These are phyloP conservation scores for Rhabdomys pumilio DNA, from an alignment of 2,797 vertebrate species.

Conservation along the genomic window DNA sequence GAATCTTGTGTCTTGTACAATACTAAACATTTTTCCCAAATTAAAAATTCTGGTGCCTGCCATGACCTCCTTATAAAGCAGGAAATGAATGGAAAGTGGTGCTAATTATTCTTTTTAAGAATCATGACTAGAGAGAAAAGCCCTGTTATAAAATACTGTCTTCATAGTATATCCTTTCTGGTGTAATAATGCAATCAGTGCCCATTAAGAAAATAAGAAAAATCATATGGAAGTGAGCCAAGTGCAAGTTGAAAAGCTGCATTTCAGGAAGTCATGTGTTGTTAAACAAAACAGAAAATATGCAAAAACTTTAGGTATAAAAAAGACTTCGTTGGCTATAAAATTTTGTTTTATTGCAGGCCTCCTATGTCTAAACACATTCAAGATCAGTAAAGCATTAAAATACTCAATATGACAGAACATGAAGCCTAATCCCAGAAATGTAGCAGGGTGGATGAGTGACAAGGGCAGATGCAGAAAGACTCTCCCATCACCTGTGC, in stretches of 20 bases:
- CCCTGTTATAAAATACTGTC: slow-evolving; percentile 40
- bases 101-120: not conserved
- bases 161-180: slow-evolving; percentile 36
- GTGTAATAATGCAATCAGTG: not conserved
- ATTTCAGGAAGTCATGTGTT: slow-evolving; percentile 61
- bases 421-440: slow-evolving; percentile 65
- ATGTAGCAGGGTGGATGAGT: slow-evolving; percentile 4
- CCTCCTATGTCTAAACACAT: slow-evolving; percentile 60
- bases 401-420: slow-evolving; percentile 76
- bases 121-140: not conserved
- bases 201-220: not conserved
- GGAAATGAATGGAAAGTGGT: not conserved
- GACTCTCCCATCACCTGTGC: not conserved
- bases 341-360: slow-evolving; percentile 78
- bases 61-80: slow-evolving; percentile 44
- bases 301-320: slow-evolving; percentile 76
- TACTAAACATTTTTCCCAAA: not conserved
- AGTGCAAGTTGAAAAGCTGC: slow-evolving; percentile 13
- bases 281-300: slow-evolving; percentile 81
- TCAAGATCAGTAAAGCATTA: slow-evolving; percentile 73
- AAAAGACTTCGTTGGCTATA: slow-evolving; percentile 77
- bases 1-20: not conserved
- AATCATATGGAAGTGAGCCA: not conserved
- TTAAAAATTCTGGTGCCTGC: not conserved
- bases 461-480: not conserved